phyloP scores from a whole-genome alignment of 1,140 invertebrate genomes.

The Stegodyphus dumicola region DNA sequence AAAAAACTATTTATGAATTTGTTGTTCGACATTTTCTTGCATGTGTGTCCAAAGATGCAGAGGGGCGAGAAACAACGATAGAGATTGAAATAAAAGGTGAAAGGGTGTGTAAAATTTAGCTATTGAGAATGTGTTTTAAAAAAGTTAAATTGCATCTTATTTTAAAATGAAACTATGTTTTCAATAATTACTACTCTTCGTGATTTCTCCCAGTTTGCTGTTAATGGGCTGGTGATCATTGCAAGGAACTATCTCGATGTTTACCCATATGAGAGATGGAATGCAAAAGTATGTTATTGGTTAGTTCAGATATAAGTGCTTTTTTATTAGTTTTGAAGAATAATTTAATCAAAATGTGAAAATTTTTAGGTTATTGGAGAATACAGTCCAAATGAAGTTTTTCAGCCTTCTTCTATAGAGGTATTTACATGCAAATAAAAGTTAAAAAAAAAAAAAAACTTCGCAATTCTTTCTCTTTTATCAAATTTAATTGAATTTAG shows the following conservation, averaged over 20 bases:
- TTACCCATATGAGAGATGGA: slow-evolving; percentile 98
- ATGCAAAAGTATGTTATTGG: slow-evolving; percentile 81
- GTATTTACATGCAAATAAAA: slow-evolving; percentile 58
- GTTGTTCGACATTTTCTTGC: slow-evolving; percentile 97
- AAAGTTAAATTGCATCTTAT: background rate
- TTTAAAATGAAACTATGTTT: background rate
- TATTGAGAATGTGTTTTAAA: background rate
- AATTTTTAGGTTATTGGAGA: slow-evolving; percentile 70
- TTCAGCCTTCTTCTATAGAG: slow-evolving; percentile 84
- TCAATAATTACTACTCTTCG: slow-evolving; percentile 1
- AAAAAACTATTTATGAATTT: slow-evolving; percentile 92
- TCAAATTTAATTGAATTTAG: background rate
- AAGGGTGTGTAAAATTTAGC: slow-evolving; percentile 70
- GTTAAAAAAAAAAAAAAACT: background rate
- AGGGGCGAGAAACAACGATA: slow-evolving; percentile 92
- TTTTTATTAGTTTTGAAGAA: background rate
- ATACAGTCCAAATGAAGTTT: slow-evolving; percentile 72
- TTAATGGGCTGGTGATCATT: slow-evolving; percentile 89
- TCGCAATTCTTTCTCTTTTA: background rate
- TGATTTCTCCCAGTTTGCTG: slow-evolving; percentile 75
- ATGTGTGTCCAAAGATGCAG: slow-evolving; percentile 92
- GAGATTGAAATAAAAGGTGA: slow-evolving; percentile 89
- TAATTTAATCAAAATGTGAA: background rate
- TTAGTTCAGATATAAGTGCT: background rate
- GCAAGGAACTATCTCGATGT: slow-evolving; percentile 97